A percentile compares a stretch with the other conserved stretches of the same genome.
phyloP scores from a whole-genome alignment of 2,888 invertebrate species.

The Synanthedon vespiformis region DNA sequence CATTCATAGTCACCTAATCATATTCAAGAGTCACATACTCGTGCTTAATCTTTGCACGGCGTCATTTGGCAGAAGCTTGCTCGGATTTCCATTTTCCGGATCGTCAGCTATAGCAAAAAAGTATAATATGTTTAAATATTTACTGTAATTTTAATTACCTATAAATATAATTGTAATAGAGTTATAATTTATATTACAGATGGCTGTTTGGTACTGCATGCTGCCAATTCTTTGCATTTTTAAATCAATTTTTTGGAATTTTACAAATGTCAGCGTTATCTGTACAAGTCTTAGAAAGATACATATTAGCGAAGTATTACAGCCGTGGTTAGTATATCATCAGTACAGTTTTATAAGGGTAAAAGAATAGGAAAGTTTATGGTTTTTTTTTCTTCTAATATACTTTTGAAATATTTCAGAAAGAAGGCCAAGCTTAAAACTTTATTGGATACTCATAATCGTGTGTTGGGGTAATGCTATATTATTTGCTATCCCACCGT shows the following conservation, averaged over 20 bases:
- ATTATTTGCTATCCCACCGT: slow-evolving; percentile 55
- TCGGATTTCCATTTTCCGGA: slow-evolving; percentile 67
- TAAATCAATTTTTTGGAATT: slow-evolving; percentile 66
- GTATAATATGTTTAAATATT: slow-evolving; percentile 19
- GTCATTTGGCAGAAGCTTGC: slow-evolving; percentile 60
- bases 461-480: slow-evolving; percentile 51
- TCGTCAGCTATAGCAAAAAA: slow-evolving; percentile 65
- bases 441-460: slow-evolving; percentile 54
- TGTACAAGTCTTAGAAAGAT: slow-evolving; percentile 61
- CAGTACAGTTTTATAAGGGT: slow-evolving; percentile 1
- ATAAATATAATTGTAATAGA: not conserved
- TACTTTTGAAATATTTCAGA: slow-evolving; percentile 24
- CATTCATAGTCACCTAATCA: slow-evolving; percentile 65
- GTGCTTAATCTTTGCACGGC: slow-evolving; percentile 66
- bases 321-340: slow-evolving; percentile 44
- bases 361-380: not conserved
- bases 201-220: slow-evolving; percentile 67
- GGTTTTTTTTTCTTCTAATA: not conserved
- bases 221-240: slow-evolving; percentile 68
- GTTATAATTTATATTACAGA: slow-evolving; percentile 33
- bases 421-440: slow-evolving; percentile 43
- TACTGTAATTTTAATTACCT: slow-evolving; percentile 2
- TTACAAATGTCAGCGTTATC: slow-evolving; percentile 64
- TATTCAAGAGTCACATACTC: slow-evolving; percentile 64
- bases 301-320: slow-evolving; percentile 53